Conservation (phyloP, 2,113 vertebrate species). For the Hyaena hyaena region DNA sequence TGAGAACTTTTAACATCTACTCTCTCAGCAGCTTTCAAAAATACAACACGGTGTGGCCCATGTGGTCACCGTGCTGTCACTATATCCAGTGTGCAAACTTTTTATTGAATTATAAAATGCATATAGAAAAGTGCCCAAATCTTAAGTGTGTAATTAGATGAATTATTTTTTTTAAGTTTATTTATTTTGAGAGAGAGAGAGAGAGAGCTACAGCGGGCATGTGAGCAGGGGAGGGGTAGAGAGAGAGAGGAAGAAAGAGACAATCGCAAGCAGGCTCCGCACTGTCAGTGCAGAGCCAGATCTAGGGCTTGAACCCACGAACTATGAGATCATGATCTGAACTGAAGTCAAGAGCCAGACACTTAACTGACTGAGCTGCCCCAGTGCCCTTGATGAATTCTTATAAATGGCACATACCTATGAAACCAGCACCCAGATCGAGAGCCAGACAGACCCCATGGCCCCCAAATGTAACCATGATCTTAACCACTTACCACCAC, state of each 20-base stretch:
- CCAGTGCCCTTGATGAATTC: not conserved
- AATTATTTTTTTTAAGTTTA: too few species aligned
- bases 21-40: not conserved
- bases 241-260: too few species aligned
- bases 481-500: too few species aligned
- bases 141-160: not conserved
- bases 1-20: not conserved
- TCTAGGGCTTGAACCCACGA: too few species aligned
- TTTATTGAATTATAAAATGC: not conserved
- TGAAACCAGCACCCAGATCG: fast-evolving
- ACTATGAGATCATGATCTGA: too few species aligned
- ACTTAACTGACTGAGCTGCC: too few species aligned
- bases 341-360: too few species aligned
- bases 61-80: not conserved
- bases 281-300: too few species aligned
- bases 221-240: too few species aligned
- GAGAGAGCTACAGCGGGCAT: too few species aligned
- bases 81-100: not conserved
- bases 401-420: not conserved
- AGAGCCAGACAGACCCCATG: not conserved
- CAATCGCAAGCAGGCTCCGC: too few species aligned
- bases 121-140: not conserved
- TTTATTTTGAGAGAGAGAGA: too few species aligned
- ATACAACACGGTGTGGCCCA: not conserved
- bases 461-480: fast-evolving